Base-by-base conservation (phyloP, 1,140 invertebrate species). In the Macrocentrus cingulum region DNA sequence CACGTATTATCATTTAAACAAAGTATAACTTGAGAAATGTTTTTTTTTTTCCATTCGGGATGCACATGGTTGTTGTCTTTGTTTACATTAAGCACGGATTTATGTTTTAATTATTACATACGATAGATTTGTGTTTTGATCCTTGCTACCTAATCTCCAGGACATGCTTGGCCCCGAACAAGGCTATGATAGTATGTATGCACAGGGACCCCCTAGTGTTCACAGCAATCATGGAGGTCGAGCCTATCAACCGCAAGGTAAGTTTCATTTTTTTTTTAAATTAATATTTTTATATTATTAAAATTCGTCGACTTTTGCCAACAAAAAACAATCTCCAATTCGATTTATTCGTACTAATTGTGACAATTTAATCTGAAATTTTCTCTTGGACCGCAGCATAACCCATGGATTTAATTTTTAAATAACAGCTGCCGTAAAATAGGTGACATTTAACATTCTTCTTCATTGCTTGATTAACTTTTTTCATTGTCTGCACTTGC, bases 91-190 rank as follows among this genome's bases (percentile, higher is more conserved):
- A 23, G 20, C 46, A 22, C 46, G 29, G 46, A 49, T 13, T 55
- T 49, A 11, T 39, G 9, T 56, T 48, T 32, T 18, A 37, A 63
- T 23, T 42, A 15, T 62, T 65, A 66, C 58, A 65, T 59, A 23
- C 32, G 18, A 41, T 9, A 54, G 45, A 41, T 32, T 74, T 75
- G 81, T 78, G 76, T 82, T 75, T 81, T 82, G 70, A 81, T 79
- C 75, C 79, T 69, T 79, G 81, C 76, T 80, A 77, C 81, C 71
- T 79, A 74, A 81, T 84, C 82, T 83, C 68, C 85, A 94, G 89
- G 91, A 94, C 81, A 93, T 94, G 88, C 88, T 96, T 80, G 91
- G 89, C 69, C 87, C 91, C 66, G 94, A 97, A 75, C 92, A 94
- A 80, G 87, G 89, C 67, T 96, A 94, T 84, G 91, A 95, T 73